Conservation (phyloP, 2,888 invertebrate species). For the Drosophila ezoana region DNA sequence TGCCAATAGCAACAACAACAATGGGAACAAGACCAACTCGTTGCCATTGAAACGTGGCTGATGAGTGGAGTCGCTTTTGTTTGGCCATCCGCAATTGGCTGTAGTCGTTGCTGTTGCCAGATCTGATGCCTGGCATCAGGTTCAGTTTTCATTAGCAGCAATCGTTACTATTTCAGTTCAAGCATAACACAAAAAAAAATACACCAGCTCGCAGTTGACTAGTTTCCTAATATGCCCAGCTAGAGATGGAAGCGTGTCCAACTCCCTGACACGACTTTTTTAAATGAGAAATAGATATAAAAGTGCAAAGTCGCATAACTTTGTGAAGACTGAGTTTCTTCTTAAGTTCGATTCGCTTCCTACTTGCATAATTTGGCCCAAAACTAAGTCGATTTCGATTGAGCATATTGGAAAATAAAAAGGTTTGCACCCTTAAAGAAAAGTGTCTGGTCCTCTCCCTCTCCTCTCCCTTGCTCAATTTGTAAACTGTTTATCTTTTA, state of each 20-base stretch:
- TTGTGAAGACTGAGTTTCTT: background rate
- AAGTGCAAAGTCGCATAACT: background rate
- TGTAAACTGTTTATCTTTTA: too few species aligned
- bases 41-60: conserved; percentile 77
- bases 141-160: conserved; percentile 67
- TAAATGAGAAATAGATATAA: background rate
- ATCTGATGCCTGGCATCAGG: conserved; percentile 29
- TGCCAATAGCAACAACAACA: conserved; percentile 3
- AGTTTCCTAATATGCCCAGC: conserved; percentile 27
- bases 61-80: conserved; percentile 61
- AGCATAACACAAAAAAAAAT: conserved; percentile 37
- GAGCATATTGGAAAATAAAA: too few species aligned
- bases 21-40: conserved; percentile 23
- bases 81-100: conserved; percentile 54
- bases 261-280: background rate
- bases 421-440: too few species aligned
- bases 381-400: too few species aligned
- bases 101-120: conserved; percentile 34
- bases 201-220: conserved; percentile 19
- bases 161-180: conserved; percentile 41
- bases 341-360: too few species aligned
- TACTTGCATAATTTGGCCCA: too few species aligned
- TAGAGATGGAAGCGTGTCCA: conserved; percentile 2
- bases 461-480: too few species aligned
- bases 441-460: too few species aligned